Conservation (phyloP, 2,888 invertebrate species). For the Schrankia costaestrigalis region DNA sequence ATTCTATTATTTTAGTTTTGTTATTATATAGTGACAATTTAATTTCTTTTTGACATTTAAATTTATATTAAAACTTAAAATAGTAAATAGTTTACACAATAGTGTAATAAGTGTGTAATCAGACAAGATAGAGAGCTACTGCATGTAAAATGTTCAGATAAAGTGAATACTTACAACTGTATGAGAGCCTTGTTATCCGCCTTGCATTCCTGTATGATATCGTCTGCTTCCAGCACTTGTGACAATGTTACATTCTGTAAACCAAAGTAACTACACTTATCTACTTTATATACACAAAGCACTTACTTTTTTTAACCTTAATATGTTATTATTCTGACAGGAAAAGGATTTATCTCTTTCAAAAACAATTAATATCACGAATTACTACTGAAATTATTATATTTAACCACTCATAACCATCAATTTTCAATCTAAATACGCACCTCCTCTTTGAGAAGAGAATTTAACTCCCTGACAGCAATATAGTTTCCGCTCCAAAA, state of each 20-base stretch:
- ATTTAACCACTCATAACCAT: slow-evolving; percentile 62
- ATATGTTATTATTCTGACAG: slow-evolving; percentile 8
- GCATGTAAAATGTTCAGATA: not conserved
- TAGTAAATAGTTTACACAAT: slow-evolving; percentile 7
- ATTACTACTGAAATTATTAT: slow-evolving; percentile 34
- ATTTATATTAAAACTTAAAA: no score
- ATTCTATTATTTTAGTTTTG: no score
- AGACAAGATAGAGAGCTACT: slow-evolving; percentile 1
- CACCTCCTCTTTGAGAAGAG: slow-evolving; percentile 89
- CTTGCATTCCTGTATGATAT: slow-evolving; percentile 97
- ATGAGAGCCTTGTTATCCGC: slow-evolving; percentile 93
- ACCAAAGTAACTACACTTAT: slow-evolving; percentile 32
- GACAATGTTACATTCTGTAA: slow-evolving; percentile 93
- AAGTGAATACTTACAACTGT: slow-evolving; percentile 89
- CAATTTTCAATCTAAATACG: slow-evolving; percentile 63
- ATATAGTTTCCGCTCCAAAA: slow-evolving; percentile 91
- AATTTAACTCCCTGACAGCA: slow-evolving; percentile 87
- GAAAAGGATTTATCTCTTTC: slow-evolving; percentile 6
- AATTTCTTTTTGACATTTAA: no score
- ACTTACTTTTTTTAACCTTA: slow-evolving; percentile 5
- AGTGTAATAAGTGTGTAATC: slow-evolving; percentile 6
- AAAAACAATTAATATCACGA: slow-evolving; percentile 27
- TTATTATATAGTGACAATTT: no score
- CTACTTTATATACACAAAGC: slow-evolving; percentile 11
- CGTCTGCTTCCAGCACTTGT: slow-evolving; percentile 96